These are phyloP conservation scores for Tenthredo livida DNA, from an alignment of 2,888 invertebrate species.

Conservation along the genomic window DNA sequence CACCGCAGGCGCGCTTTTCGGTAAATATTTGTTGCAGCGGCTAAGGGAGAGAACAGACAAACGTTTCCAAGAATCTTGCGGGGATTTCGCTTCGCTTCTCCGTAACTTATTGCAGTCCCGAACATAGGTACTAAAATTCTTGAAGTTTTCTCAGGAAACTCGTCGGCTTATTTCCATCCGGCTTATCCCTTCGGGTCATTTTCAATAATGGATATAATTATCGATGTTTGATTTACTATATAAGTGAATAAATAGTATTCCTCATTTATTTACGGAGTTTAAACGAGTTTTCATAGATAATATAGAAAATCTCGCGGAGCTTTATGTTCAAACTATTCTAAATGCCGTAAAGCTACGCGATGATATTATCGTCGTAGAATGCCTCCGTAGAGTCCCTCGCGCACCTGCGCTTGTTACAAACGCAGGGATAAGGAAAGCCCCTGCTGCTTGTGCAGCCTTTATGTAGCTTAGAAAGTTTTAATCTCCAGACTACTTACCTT, in stretches of 20 bases:
- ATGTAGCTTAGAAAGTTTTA: slow-evolving; percentile 36
- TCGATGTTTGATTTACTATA: background rate
- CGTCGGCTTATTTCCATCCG: background rate
- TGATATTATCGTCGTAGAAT: slow-evolving; percentile 8
- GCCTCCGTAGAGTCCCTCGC: background rate
- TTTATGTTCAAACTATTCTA: background rate
- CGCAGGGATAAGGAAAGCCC: slow-evolving; percentile 37
- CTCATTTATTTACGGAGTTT: background rate
- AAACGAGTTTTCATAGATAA: background rate
- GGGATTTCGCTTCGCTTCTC: background rate
- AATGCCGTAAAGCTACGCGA: background rate
- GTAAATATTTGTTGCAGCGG: slow-evolving; percentile 31
- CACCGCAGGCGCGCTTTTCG: background rate
- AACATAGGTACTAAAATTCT: background rate
- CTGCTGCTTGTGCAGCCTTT: background rate
- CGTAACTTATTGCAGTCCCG: background rate
- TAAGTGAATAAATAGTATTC: background rate
- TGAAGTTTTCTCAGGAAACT: background rate
- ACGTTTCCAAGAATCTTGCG: slow-evolving; percentile 26
- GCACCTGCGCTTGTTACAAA: slow-evolving; percentile 31
- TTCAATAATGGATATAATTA: background rate
- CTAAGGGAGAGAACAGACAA: background rate
- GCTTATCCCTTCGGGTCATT: background rate
- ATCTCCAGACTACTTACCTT: slow-evolving; percentile 19
- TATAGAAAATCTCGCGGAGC: slow-evolving; percentile 8